Conservation (phyloP, 2,113 vertebrate genomes). For the Pungitius pungitius region DNA sequence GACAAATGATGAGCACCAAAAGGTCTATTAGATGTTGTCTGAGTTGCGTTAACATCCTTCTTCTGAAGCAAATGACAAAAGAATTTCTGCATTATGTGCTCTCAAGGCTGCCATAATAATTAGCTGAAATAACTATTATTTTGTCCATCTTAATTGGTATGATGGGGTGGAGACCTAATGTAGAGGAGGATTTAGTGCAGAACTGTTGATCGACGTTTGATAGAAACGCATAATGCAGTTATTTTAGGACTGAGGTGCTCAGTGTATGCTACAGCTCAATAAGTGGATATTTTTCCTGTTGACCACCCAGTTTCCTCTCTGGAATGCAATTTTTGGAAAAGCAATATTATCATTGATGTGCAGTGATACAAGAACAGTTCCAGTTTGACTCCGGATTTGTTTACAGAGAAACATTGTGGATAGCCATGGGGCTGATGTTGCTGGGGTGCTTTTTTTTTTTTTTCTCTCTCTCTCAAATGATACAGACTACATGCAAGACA, state of each 20-base stretch:
- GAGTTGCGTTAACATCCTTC: slow-evolving; percentile 25
- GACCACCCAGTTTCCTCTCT: not conserved
- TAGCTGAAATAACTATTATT: slow-evolving; percentile 1
- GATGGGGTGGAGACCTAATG: not conserved
- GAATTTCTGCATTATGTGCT: not conserved
- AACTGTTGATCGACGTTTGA: not conserved
- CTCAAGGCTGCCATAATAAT: not conserved
- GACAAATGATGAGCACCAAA: slow-evolving; percentile 22
- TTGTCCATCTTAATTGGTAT: not conserved
- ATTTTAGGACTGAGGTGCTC: not conserved
- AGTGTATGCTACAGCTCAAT: not conserved
- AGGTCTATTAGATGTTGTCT: slow-evolving; percentile 3
- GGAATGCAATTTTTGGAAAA: slow-evolving; percentile 4
- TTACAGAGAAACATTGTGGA: not conserved
- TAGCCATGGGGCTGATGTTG: not conserved
- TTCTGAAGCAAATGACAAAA: slow-evolving; percentile 15
- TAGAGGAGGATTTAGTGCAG: not conserved
- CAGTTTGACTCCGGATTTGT: not conserved
- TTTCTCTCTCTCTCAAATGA: not conserved
- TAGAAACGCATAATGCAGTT: not conserved
- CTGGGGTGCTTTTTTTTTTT: not conserved
- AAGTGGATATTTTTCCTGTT: not conserved
- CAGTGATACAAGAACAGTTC: not conserved
- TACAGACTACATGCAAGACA: not conserved
- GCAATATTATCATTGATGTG: slow-evolving; percentile 7